These are phyloP conservation scores for Bombyx mandarina DNA, from an alignment of 1,140 invertebrate species.

Conservation along the genomic window DNA sequence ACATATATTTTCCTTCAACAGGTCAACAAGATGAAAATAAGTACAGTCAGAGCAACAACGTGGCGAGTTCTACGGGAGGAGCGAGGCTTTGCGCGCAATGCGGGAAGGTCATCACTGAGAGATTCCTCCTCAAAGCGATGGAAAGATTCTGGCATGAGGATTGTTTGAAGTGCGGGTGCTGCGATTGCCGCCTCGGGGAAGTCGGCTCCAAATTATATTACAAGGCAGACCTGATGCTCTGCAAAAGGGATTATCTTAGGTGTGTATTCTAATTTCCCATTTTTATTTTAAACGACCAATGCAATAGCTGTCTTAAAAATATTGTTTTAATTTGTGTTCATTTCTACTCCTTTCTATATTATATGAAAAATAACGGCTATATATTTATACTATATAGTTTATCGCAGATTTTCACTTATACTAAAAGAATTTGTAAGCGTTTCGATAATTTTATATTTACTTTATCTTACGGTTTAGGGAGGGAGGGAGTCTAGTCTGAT, in stretches of 20 bases:
- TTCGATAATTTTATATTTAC: too few species aligned
- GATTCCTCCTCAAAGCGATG: constrained; percentile 83
- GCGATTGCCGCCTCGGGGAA: constrained; percentile 92
- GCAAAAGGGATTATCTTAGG: constrained; percentile 95
- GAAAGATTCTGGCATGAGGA: constrained; percentile 96
- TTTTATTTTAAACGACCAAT: not conserved
- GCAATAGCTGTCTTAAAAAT: too few species aligned
- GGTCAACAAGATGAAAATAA: constrained; percentile 67
- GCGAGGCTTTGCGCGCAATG: constrained; percentile 81
- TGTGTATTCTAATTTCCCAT: constrained; percentile 9
- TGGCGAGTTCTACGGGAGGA: constrained; percentile 43
- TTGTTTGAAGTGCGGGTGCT: constrained; percentile 94
- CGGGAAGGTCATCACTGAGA: constrained; percentile 81
- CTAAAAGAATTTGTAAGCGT: too few species aligned
- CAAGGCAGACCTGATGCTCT: constrained; percentile 93
- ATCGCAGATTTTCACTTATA: too few species aligned
- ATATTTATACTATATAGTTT: too few species aligned
- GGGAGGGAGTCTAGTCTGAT: too few species aligned
- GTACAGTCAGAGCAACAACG: constrained; percentile 48
- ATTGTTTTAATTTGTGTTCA: too few species aligned
- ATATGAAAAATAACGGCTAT: too few species aligned
- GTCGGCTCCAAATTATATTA: constrained; percentile 93
- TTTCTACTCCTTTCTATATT: too few species aligned
- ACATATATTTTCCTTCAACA: constrained; percentile 18
- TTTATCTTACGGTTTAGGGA: too few species aligned